A percentile compares a stretch with the other conserved stretches of the same genome.
Evolutionary conservation across 2,113 vertebrate species (phyloP).

Genomic region (Corythornis vintsioides): DNA sequence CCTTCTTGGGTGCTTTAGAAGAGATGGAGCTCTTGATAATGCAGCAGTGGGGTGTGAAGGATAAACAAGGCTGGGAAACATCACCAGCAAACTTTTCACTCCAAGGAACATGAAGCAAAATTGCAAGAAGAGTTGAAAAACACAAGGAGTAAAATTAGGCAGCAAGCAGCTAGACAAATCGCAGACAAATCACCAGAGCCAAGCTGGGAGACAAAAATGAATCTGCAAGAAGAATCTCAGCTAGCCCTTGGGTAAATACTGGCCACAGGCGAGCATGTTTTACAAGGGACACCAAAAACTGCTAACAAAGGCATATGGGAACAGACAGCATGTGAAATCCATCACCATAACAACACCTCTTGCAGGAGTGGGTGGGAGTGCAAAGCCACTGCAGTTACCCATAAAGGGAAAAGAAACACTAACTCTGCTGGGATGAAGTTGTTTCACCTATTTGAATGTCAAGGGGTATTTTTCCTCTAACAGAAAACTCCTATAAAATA

Average conservation of each 20-base stretch:
- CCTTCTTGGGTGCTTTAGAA: not conserved
- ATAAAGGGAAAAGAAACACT: not conserved
- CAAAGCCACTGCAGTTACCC: not conserved
- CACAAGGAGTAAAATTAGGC: not conserved
- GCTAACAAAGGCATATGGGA: not conserved
- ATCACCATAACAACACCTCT: conserved; percentile 32
- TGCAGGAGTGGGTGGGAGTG: conserved; percentile 3
- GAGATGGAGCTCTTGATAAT: not conserved
- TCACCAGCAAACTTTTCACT: not conserved
- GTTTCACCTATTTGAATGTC: not conserved
- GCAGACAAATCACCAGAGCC: not conserved
- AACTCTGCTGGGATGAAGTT: not conserved
- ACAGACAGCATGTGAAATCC: not conserved
- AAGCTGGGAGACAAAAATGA: not conserved
- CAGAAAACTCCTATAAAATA: not conserved
- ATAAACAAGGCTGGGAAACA: not conserved
- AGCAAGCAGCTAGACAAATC: not conserved
- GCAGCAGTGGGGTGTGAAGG: not conserved
- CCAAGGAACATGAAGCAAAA: not conserved
- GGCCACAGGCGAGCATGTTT: not conserved
- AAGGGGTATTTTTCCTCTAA: not conserved
- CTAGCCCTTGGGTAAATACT: not conserved
- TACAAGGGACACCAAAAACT: not conserved
- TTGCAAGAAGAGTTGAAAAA: not conserved
- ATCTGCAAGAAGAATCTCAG: not conserved